A percentile compares a stretch with the other conserved stretches of the same genome.
Conservation (phyloP, 2,888 invertebrate species). For the Apamea crenata region DNA sequence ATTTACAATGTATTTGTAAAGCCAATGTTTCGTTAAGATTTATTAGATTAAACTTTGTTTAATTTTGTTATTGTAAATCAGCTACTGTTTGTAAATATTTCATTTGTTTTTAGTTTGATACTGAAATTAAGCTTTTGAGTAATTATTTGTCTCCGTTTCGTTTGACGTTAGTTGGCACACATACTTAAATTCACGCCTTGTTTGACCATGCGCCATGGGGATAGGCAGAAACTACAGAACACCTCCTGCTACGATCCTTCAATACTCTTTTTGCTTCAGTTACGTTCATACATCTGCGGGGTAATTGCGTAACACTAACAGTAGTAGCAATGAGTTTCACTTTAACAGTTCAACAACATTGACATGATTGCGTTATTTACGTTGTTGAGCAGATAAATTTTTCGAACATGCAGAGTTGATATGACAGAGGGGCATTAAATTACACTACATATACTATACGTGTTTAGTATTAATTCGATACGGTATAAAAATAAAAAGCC, state of each 20-base stretch:
- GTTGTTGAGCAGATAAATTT: too few relatives aligned
- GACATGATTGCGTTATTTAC: too few relatives aligned
- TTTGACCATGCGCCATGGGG: background rate
- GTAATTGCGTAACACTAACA: too few relatives aligned
- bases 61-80: conserved; percentile 8
- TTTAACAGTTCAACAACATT: too few relatives aligned
- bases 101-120: background rate
- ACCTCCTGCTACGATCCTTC: background rate
- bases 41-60: conserved; percentile 29
- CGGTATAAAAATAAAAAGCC: too few relatives aligned
- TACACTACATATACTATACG: too few relatives aligned
- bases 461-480: too few relatives aligned
- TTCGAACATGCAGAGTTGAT: too few relatives aligned
- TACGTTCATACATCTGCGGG: background rate
- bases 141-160: background rate
- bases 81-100: conserved; percentile 3
- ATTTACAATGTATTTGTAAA: conserved; percentile 43
- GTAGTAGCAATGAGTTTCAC: too few relatives aligned
- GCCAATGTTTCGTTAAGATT: conserved; percentile 21
- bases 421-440: too few relatives aligned
- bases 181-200: background rate
- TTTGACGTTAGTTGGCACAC: background rate
- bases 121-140: background rate
- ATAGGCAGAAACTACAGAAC: background rate
- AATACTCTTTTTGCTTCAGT: background rate